Evolutionary conservation across 1,140 invertebrate species (phyloP), one percentile per base, ranked within the genome.

Genomic region (Tribolium castaneum): DNA sequence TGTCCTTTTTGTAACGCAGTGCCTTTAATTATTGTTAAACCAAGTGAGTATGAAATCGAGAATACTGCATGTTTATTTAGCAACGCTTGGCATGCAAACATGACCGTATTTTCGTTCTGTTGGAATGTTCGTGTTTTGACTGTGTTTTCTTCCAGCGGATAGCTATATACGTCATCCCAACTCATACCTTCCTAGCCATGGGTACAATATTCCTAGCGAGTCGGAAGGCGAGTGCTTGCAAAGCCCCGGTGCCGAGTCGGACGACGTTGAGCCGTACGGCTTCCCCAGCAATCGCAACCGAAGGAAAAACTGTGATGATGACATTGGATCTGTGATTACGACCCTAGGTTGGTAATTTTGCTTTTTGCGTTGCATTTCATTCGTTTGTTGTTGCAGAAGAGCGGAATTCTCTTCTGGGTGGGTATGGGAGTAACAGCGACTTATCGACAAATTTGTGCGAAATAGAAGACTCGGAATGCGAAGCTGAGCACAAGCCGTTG

Each of bases 381-480:
- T 19, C 9, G 34, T 19, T 19, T 19, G 16, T 75, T 14, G 16
- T 75, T 87, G 35, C 87, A 91, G 90, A 93, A 83, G 94, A 95
- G 86, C 89, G 92, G 75, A 91, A 94, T 86, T 94, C 94, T 45
- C 87, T 96, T 77, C 89, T 94, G 39, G 90, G 89, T 70, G 90
- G 89, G 52, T 93, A 90, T 51, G 93, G 92, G 3, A 93, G 92
- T 78, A 93, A 93, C 84, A 97, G 95, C 87, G 95, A 96, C 86
- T 89, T 96, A 66, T 96, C 95, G 14, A 92, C 95, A 16, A 93
- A 94, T 87, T 89, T 97, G 30, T 97, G 96, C 89, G 96, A 97
- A 89, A 96, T 97, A 84, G 96, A 97, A 87, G 96, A 97, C 87
- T 95, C 94, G n/a, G 94, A 96, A 85, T 92, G 90, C 83, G 93